A percentile compares a stretch with the other conserved stretches of the same genome.
Evolutionary conservation across 1,140 invertebrate species (phyloP).

Genomic region (Drosophila sp.): DNA sequence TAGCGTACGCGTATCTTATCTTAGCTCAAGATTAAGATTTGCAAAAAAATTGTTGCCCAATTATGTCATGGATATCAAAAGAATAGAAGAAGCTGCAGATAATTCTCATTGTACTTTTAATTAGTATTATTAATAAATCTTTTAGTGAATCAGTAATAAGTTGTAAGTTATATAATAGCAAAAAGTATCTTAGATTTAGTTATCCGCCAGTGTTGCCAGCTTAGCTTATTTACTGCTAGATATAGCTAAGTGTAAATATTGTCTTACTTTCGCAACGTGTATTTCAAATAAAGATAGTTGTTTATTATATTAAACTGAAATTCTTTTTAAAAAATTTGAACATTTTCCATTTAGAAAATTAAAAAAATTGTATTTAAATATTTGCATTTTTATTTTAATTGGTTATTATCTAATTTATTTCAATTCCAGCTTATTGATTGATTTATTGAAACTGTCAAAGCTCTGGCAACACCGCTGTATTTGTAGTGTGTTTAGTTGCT

Average conservation of each 20-base stretch:
- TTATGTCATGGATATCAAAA: constrained; percentile 63
- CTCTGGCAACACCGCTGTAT: not conserved
- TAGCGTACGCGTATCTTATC: constrained; percentile 67
- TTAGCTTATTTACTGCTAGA: too few relatives aligned
- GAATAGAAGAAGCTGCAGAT: constrained; percentile 30
- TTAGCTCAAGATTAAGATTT: constrained; percentile 33
- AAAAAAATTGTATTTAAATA: not conserved
- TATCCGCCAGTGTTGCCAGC: not conserved
- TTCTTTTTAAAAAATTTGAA: too few relatives aligned
- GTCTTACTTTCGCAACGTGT: too few relatives aligned
- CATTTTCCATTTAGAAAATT: too few relatives aligned
- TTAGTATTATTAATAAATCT: constrained; percentile 74
- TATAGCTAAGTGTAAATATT: too few relatives aligned
- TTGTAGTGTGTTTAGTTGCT: constrained; percentile 29
- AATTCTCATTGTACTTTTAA: constrained; percentile 53
- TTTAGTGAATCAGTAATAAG: constrained; percentile 31
- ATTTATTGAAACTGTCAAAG: too few relatives aligned
- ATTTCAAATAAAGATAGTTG: too few relatives aligned
- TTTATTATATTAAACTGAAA: too few relatives aligned
- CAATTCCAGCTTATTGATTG: too few relatives aligned
- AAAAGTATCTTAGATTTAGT: constrained; percentile 44
- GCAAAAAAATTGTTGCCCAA: constrained; percentile 72
- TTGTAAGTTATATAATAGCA: constrained; percentile 24
- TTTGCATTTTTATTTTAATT: too few relatives aligned
- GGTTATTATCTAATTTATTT: not conserved